Base-by-base conservation (phyloP, 1,140 invertebrate genomes). In the Brachionus angularis region DNA sequence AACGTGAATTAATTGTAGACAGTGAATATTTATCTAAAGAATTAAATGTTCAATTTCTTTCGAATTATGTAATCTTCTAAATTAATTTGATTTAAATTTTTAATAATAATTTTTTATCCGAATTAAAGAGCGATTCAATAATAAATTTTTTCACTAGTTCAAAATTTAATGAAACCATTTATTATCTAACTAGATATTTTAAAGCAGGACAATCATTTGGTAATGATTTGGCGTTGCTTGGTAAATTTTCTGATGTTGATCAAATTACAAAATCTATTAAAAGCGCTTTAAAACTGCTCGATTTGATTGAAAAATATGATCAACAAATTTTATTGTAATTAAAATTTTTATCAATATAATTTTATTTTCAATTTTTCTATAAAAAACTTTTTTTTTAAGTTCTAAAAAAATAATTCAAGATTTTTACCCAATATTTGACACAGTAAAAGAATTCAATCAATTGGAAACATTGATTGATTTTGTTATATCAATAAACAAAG, bases 151-250 rank as follows among this genome's bases (percentile, higher is more conserved):
- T 67, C 18, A 47, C 62, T 8, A 67, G 62, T 23, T 47, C 42
- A 47, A 50, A 67, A 23, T 67, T 67, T 67, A 67, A 67, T 50
- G 62, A 67, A 16, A 67, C 62, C 18, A 50, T 50, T 33, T 67
- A 47, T 36, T 67, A 67, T 33, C 7, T 67, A n/a, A 67, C 62
- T n/a, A 29, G 62, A 47, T 67, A 47, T 36, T 46, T 67, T 50
- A 46, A 7, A 67, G 33, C 62, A 16, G 62, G 62, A 3, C 27
- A 29, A 47, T n/a, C 42, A 12, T 50, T 67, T 47, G 42, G 42
- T 50, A 27, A 50, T 33, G 62, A 67, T 36, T 33, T 67, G 10
- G 16, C 25, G 1, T 34, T 67, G 3, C 36, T 67, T 46, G 18
- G 62, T 3, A 46, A 67, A 47, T 67, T 67, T 50, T 46, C 62